phyloP scores from a whole-genome alignment of 2,888 invertebrate species.

The Protodeltote pygarga region DNA sequence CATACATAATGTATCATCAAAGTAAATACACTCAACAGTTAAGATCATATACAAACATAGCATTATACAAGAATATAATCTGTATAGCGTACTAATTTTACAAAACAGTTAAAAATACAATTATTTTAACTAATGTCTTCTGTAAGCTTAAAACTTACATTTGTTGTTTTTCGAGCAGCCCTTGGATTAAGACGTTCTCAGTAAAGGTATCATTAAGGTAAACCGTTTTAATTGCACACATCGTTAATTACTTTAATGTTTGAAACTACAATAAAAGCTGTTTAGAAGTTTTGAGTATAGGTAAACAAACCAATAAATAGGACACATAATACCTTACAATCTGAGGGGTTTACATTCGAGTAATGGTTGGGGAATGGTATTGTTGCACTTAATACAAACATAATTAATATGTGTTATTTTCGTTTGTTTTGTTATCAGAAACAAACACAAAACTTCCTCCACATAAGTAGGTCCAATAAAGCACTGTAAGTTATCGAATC shows the following conservation, averaged over 20 bases:
- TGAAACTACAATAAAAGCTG: slow-evolving; percentile 7
- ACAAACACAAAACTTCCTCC: slow-evolving; percentile 1
- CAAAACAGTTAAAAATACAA: no score
- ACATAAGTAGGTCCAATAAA: slow-evolving; percentile 13
- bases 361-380: no score
- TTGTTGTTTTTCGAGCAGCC: slow-evolving; percentile 9
- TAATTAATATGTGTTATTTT: no score
- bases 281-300: slow-evolving; percentile 1
- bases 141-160: slow-evolving; percentile 13
- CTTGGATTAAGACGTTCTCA: slow-evolving; percentile 17
- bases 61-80: no score
- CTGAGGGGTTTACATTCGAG: background rate
- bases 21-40: no score
- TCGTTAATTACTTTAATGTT: slow-evolving; percentile 22
- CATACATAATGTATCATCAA: slow-evolving; percentile 17
- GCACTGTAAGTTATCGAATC: slow-evolving; percentile 19
- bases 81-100: no score
- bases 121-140: background rate
- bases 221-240: slow-evolving; percentile 22
- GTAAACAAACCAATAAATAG: background rate
- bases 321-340: background rate
- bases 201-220: slow-evolving; percentile 22
- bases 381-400: no score
- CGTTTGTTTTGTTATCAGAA: no score
- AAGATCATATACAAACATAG: no score